A percentile compares a stretch with the other conserved stretches of the same genome.
phyloP scores from a whole-genome alignment of 2,113 vertebrate species.

The Callopanchax toddi region DNA sequence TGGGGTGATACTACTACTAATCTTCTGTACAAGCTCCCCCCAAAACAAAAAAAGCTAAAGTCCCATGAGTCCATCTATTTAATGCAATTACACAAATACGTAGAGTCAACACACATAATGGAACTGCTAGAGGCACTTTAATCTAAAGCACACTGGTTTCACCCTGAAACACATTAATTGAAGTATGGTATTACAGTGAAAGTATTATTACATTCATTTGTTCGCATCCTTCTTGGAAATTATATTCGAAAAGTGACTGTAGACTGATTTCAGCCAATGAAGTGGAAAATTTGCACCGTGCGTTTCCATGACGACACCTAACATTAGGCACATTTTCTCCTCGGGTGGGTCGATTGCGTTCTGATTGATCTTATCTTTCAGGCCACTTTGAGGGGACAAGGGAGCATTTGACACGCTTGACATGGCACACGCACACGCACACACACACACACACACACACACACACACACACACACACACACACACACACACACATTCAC shows the following conservation, averaged over 20 bases:
- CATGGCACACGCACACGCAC: slow-evolving; percentile 19
- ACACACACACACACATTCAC: no score
- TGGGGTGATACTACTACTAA: no score
- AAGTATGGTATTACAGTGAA: slow-evolving; percentile 13
- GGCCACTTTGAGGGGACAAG: slow-evolving; percentile 56
- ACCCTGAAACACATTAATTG: slow-evolving; percentile 19
- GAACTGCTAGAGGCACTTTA: slow-evolving; percentile 31
- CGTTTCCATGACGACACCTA: slow-evolving; percentile 73
- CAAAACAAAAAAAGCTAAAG: no score
- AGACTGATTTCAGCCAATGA: slow-evolving; percentile 41
- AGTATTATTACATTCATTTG: slow-evolving; percentile 19
- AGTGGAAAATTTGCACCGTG: slow-evolving; percentile 59
- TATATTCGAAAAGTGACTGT: slow-evolving; percentile 49
- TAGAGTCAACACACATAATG: slow-evolving; percentile 46
- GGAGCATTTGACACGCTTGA: slow-evolving; percentile 61
- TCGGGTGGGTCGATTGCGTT: slow-evolving; percentile 39
- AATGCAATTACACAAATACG: slow-evolving; percentile 48
- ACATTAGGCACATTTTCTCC: slow-evolving; percentile 59
- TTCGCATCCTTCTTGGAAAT: slow-evolving; percentile 27
- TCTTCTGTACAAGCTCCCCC: no score
- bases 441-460: neutral
- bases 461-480: neutral
- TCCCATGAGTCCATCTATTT: slow-evolving; percentile 32
- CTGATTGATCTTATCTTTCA: slow-evolving; percentile 62
- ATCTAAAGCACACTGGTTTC: slow-evolving; percentile 30